phyloP scores from a whole-genome alignment of 2,888 invertebrate genomes.

The Lithodes maja region DNA sequence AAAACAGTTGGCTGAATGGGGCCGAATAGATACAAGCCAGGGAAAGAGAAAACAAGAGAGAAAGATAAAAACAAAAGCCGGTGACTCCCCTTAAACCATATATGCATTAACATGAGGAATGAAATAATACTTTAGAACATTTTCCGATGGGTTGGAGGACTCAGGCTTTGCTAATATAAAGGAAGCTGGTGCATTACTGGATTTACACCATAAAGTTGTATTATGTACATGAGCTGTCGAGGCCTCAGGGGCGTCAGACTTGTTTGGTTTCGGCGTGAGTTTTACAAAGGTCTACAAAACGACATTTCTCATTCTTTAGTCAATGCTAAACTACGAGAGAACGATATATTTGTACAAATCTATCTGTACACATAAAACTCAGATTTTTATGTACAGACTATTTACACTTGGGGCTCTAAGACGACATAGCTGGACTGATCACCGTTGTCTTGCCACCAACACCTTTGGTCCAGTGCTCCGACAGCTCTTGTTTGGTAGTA shows the following conservation, averaged over 20 bases:
- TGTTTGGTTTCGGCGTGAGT: not conserved
- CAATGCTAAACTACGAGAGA: slow-evolving; percentile 51
- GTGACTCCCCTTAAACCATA: not conserved
- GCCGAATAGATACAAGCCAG: too few relatives aligned
- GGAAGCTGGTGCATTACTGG: slow-evolving; percentile 17
- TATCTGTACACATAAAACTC: slow-evolving; percentile 62
- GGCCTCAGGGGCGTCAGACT: not conserved
- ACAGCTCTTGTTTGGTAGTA: not conserved
- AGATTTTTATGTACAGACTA: slow-evolving; percentile 48
- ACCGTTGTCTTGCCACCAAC: slow-evolving; percentile 35
- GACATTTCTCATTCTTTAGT: slow-evolving; percentile 37
- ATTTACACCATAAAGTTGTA: slow-evolving; percentile 26
- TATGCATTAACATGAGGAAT: not conserved
- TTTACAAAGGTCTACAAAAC: slow-evolving; percentile 49
- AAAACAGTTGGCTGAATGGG: too few relatives aligned
- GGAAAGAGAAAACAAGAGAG: too few relatives aligned
- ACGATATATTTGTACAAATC: slow-evolving; percentile 57
- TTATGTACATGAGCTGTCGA: slow-evolving; percentile 9
- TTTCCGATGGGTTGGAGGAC: not conserved
- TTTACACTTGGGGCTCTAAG: slow-evolving; percentile 23
- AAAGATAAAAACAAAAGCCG: too few relatives aligned
- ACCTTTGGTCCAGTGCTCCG: not conserved
- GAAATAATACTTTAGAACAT: slow-evolving; percentile 14
- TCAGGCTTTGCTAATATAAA: not conserved
- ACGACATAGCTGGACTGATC: slow-evolving; percentile 29